Evolutionary conservation across 2,113 vertebrate species (phyloP).

Genomic region (Myrmecobius fasciatus): DNA sequence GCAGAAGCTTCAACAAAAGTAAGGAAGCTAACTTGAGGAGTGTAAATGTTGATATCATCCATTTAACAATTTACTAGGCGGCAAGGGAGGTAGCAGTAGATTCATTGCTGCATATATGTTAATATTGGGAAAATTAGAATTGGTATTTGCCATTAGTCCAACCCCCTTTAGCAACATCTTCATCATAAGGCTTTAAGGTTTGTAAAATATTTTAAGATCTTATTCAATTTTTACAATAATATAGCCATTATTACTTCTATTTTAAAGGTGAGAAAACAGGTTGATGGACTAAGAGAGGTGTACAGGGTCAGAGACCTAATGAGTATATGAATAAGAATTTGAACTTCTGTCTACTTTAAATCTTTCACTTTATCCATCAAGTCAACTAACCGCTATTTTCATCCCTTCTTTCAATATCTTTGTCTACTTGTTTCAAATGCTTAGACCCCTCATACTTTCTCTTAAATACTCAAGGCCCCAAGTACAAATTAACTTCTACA

Average conservation of each 20-base stretch:
- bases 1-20: no score
- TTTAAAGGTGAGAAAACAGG: not conserved
- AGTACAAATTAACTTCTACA: not conserved
- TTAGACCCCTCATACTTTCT: not conserved
- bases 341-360: not conserved
- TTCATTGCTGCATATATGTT: not conserved
- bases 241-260: not conserved
- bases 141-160: not conserved
- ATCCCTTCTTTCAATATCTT: not conserved
- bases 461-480: not conserved
- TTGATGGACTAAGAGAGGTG: not conserved
- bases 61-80: not conserved
- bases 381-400: not conserved
- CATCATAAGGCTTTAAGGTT: not conserved
- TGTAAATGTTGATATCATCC: no score
- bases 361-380: not conserved
- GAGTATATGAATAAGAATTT: not conserved
- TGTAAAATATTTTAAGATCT: not conserved
- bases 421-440: not conserved
- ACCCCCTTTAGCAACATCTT: not conserved
- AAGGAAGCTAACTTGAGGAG: no score
- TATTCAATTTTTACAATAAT: not conserved
- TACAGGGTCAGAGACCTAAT: not conserved
- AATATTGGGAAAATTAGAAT: not conserved
- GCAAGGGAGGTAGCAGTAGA: not conserved